These are phyloP conservation scores for Silurus glanis DNA, from an alignment of 2,113 vertebrate species.

Conservation along the genomic window DNA sequence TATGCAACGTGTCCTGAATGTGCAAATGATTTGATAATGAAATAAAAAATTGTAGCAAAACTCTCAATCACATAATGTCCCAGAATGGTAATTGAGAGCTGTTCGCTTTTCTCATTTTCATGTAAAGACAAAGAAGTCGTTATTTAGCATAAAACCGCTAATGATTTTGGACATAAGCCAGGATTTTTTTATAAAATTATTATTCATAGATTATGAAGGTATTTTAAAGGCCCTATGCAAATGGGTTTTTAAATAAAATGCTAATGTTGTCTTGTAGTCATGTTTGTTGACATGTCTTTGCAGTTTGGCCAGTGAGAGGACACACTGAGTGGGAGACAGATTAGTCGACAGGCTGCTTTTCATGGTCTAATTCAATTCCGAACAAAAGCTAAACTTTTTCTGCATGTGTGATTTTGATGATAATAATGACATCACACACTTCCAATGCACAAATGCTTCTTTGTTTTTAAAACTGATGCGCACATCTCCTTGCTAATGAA, in stretches of 20 bases:
- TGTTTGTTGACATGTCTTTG: slow-evolving; percentile 25
- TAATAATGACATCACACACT: neutral
- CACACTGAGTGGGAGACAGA: slow-evolving; percentile 27
- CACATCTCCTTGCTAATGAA: neutral
- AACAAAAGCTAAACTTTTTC: slow-evolving; percentile 14
- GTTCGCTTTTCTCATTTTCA: neutral
- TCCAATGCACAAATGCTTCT: neutral
- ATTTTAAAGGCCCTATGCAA: neutral
- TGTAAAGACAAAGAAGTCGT: neutral
- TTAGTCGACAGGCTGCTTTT: slow-evolving; percentile 41
- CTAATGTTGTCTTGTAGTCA: slow-evolving; percentile 33
- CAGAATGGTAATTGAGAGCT: neutral
- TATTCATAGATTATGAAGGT: neutral
- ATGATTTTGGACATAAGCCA: neutral
- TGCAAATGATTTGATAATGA: neutral
- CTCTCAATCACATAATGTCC: neutral
- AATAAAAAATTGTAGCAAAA: neutral
- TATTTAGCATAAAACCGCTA: neutral
- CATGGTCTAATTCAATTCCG: slow-evolving; percentile 35
- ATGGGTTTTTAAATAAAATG: neutral
- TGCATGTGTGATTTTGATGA: slow-evolving; percentile 17
- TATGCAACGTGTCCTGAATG: neutral
- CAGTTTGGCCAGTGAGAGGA: slow-evolving; percentile 17
- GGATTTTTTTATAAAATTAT: neutral
- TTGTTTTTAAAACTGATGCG: slow-evolving; percentile 9